Evolutionary conservation across 2,113 vertebrate genomes (phyloP).

Genomic region (Fulica atra): DNA sequence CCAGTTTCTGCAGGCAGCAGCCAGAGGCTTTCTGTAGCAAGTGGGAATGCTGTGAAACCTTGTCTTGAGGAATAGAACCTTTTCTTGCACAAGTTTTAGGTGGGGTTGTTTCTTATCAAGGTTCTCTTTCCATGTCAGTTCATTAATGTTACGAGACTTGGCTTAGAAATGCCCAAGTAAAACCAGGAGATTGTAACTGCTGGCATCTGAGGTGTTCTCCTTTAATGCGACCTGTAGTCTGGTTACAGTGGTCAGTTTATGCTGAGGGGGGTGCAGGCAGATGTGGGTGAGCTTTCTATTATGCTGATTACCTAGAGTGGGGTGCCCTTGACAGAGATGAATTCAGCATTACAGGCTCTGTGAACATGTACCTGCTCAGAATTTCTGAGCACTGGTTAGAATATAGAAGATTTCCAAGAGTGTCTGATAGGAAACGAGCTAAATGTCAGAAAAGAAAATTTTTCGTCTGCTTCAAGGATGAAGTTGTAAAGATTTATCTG

Average conservation of each 20-base stretch:
- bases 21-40: not conserved
- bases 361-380: not conserved
- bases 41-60: not conserved
- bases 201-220: not conserved
- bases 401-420: not conserved
- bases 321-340: not conserved
- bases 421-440: not conserved
- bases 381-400: not conserved
- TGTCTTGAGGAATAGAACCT: not conserved
- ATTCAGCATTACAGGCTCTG: not conserved
- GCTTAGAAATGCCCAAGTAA: not conserved
- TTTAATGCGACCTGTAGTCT: not conserved
- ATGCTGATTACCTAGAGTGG: not conserved
- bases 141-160: not conserved
- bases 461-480: not conserved
- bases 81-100: not conserved
- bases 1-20: not conserved
- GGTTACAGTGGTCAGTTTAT: not conserved
- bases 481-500: not conserved
- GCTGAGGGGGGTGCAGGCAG: accelerated
- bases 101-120: not conserved
- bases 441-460: not conserved
- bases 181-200: not conserved
- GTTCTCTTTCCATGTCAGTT: not conserved
- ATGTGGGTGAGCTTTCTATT: not conserved